Base-by-base conservation (phyloP, 2,113 vertebrate species). In the Chionomys nivalis region DNA sequence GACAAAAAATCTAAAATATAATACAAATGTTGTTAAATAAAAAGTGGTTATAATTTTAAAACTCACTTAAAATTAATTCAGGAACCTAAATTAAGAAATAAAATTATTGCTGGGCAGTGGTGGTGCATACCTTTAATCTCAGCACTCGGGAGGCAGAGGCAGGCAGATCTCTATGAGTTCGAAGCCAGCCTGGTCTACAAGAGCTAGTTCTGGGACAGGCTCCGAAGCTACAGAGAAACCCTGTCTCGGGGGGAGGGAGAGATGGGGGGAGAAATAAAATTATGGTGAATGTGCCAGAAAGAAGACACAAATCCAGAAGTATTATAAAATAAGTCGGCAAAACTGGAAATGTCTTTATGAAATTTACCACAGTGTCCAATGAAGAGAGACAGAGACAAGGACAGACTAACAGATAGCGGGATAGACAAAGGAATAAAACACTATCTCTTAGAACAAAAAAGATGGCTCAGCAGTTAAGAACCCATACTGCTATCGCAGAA, bases 71-170 rank as follows among this genome's bases (percentile, higher is more conserved):
- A 89, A 90, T 76, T 42, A 90, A 90, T 44, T 44, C 76, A 82
- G 31, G 11, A 77, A 86, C 55, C 17, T 58, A 81, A 95, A 92
- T 31, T 75, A 61, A 47, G 61, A 85, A 58, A 36, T 72, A 73
- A 87, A 79, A 75, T 49, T 31, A 9, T 44, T 28, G 72, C 58
- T 58, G 58, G 19, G 58, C 19, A 58, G 58, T 58, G 58, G 58
- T 58, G 58, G 19, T 7, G 19, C 58, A 58, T 2, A 21, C 19
- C 58, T 58, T 58, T 58, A 58, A 58, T 58, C 19, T 7, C 58
- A 23, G 19, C 17, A 58, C 55, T 58, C 55, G 55, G 52, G 52
- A 55, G 52, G 52, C 52, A 55, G 55, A 58, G 55, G 49, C 49
- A 49, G 49, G 49, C 49, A 0, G 49, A 12, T 49, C 11, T 49